Conservation (phyloP, 2,797 vertebrate species). For the Pteropus rufus region DNA sequence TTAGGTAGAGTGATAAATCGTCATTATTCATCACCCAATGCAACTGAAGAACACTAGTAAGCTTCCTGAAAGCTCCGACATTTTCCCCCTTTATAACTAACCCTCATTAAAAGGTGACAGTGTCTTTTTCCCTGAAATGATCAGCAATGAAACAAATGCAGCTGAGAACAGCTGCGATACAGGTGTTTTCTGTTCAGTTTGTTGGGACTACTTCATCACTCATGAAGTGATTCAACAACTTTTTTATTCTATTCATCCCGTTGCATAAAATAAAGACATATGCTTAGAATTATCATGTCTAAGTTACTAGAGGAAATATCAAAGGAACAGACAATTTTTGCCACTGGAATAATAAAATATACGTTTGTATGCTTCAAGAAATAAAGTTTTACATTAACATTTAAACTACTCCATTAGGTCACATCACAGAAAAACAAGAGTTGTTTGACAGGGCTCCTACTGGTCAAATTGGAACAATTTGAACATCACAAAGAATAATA, state of each 20-base stretch:
- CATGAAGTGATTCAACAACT: neutral
- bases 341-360: neutral
- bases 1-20: slow-evolving; percentile 28
- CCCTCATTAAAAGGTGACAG: slow-evolving; percentile 14
- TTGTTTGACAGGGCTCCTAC: neutral
- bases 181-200: slow-evolving; percentile 25
- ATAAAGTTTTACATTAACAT: neutral
- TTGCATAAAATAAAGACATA: slow-evolving; percentile 27
- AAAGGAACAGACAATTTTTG: neutral
- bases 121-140: neutral
- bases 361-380: slow-evolving; percentile 17
- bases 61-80: neutral
- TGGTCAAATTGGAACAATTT: neutral
- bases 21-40: neutral
- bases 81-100: slow-evolving; percentile 10
- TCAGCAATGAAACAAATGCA: neutral
- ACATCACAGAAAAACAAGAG: neutral
- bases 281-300: neutral
- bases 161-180: neutral
- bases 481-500: neutral
- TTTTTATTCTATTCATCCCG: neutral
- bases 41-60: slow-evolving; percentile 17
- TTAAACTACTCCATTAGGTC: neutral
- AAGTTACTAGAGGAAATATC: neutral
- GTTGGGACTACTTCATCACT: slow-evolving; percentile 25